phyloP scores from a whole-genome alignment of 2,888 invertebrate genomes.

The Cataglyphis rosenhaueri region DNA sequence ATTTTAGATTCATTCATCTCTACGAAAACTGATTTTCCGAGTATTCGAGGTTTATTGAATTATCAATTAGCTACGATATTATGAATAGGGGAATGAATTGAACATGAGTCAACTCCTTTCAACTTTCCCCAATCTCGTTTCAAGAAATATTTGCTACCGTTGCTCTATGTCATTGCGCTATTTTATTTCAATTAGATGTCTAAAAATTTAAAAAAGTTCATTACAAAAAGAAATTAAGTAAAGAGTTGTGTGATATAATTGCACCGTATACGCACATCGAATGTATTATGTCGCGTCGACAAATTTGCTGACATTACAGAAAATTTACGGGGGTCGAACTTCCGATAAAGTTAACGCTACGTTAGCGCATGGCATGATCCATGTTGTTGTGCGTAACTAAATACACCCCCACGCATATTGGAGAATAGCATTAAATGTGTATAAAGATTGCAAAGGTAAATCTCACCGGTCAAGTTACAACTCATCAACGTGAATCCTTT shows the following conservation, averaged over 20 bases:
- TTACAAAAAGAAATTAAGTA: constrained; percentile 18
- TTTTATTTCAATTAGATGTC: neutral
- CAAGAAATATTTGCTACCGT: neutral
- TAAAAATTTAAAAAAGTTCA: neutral
- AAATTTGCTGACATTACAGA: constrained; percentile 32
- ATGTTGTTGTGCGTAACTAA: constrained; percentile 24
- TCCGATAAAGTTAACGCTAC: constrained; percentile 20
- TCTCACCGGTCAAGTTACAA: neutral
- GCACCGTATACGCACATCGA: neutral
- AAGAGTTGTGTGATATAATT: neutral
- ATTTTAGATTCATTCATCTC: constrained; percentile 44
- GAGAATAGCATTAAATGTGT: constrained; percentile 1
- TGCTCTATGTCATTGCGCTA: neutral
- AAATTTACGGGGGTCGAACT: constrained; percentile 18
- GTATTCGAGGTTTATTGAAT: neutral
- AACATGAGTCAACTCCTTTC: neutral
- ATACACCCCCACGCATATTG: neutral
- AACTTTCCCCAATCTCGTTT: neutral
- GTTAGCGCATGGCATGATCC: constrained; percentile 4
- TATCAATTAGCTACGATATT: neutral
- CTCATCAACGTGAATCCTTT: constrained; percentile 19
- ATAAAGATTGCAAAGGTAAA: constrained; percentile 2
- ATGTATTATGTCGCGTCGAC: neutral
- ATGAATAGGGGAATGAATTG: neutral
- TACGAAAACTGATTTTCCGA: constrained; percentile 8